phyloP scores from a whole-genome alignment of 2,113 vertebrate species.

The Zeus faber region DNA sequence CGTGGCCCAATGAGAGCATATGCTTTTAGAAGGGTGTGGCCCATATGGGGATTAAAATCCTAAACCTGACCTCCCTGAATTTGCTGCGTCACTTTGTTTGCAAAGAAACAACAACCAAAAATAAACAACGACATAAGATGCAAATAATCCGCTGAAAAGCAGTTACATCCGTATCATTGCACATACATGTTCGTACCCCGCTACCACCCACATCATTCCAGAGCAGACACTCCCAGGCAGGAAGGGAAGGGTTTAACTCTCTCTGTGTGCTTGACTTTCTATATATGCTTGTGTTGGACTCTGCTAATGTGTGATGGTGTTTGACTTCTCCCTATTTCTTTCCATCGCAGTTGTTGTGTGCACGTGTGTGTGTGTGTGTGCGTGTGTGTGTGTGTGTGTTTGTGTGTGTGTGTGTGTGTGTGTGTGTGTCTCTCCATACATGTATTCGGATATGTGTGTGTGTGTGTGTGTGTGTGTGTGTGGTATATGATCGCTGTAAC shows the following conservation, averaged over 20 bases:
- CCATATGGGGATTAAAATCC: too few relatives aligned
- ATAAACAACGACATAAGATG: too few relatives aligned
- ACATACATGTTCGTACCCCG: too few relatives aligned
- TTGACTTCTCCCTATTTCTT: conserved; percentile 45
- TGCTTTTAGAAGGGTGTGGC: too few relatives aligned
- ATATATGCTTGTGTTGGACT: background rate
- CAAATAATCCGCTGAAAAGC: too few relatives aligned
- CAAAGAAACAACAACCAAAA: too few relatives aligned
- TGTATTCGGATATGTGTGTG: background rate
- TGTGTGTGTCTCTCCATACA: conserved; percentile 6
- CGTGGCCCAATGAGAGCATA: too few relatives aligned
- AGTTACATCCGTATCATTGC: too few relatives aligned
- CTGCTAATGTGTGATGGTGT: conserved; percentile 31
- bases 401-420: conserved; percentile 7
- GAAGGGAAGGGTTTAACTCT: background rate
- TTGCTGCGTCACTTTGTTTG: too few relatives aligned
- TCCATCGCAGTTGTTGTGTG: conserved; percentile 27
- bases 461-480: conserved; percentile 3
- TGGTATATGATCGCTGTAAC: conserved; percentile 47
- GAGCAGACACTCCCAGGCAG: too few relatives aligned
- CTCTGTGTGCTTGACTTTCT: conserved; percentile 2
- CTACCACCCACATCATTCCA: too few relatives aligned
- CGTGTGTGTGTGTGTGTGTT: conserved; percentile 1
- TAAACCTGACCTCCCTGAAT: too few relatives aligned
- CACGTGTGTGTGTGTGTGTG: conserved; percentile 6